These are phyloP conservation scores for Mimas tiliae DNA, from an alignment of 2,888 invertebrate genomes.

Conservation along the genomic window DNA sequence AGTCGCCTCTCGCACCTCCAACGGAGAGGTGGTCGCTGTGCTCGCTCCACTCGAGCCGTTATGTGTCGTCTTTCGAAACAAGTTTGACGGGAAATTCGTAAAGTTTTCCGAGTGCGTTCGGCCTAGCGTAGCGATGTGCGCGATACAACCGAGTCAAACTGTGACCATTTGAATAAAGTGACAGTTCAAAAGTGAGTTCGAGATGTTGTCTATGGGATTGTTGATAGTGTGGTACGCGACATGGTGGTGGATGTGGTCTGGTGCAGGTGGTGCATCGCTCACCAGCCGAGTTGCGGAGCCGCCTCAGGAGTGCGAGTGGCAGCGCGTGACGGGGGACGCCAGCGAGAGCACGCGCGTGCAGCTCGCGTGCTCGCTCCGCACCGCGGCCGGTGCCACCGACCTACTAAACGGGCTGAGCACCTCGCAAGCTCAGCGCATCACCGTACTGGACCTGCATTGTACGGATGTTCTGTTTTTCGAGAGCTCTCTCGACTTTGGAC, in stretches of 20 bases:
- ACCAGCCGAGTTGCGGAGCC: slow-evolving; percentile 85
- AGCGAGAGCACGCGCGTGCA: slow-evolving; percentile 84
- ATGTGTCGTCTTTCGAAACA: slow-evolving; percentile 82
- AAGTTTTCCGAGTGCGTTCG: slow-evolving; percentile 78
- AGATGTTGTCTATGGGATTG: slow-evolving; percentile 79
- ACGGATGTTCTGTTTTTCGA: slow-evolving; percentile 90
- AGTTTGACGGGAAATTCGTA: slow-evolving; percentile 83
- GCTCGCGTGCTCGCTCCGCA: slow-evolving; percentile 87
- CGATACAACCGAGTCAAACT: slow-evolving; percentile 67
- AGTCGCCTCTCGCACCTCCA: slow-evolving; percentile 67
- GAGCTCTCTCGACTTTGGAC: slow-evolving; percentile 86
- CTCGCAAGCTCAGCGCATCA: slow-evolving; percentile 88
- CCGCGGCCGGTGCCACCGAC: slow-evolving; percentile 87
- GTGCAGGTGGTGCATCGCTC: slow-evolving; percentile 74
- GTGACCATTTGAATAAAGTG: slow-evolving; percentile 80
- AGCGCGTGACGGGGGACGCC: slow-evolving; percentile 80
- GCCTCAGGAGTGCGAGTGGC: slow-evolving; percentile 90
- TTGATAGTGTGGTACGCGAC: slow-evolving; percentile 70
- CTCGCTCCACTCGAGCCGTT: slow-evolving; percentile 68
- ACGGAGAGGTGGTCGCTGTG: slow-evolving; percentile 58
- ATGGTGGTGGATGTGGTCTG: slow-evolving; percentile 70
- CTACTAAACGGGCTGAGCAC: slow-evolving; percentile 86
- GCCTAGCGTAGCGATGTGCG: slow-evolving; percentile 77
- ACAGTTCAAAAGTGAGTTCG: slow-evolving; percentile 79
- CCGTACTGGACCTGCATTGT: slow-evolving; percentile 88